Base-by-base conservation (phyloP, 2,113 vertebrate genomes). In the Sciurus niger region DNA sequence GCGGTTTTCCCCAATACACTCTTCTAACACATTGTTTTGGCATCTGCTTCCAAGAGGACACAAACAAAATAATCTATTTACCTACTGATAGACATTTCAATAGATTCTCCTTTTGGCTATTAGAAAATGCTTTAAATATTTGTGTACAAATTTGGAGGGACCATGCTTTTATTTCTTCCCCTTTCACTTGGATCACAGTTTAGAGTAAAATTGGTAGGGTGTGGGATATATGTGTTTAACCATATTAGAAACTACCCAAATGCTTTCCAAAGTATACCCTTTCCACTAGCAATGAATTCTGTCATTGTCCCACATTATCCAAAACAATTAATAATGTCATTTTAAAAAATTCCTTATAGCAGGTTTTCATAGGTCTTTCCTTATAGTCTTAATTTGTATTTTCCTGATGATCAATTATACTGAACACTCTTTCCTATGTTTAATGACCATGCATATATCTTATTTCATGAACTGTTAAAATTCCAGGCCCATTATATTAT, bases 301-400 rank as follows among this genome's bases (percentile, higher is more conserved):
- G 8, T 67, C 12, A 74, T 53, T 89, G 7, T 92, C n/a, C 5
- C 8, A 25, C 18, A 37, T 24, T 28, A 40, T 14, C 20, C 68
- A 14, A 46, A 63, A 40, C 28, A 51, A 6, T 83, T 70, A 34
- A 40, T 53, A 72, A 4, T 60, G 8, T 60, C 46, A 74, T 76
- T 83, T 51, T 2, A 1, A 34, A 43, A 80, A 79, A 43, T 13
- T 16, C 2, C 22, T 63, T 65, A 46, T 34, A 37, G 9, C 76
- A 13, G 32, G 8, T 76, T 25, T 83, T 34, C 11, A 48, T 25
- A 76, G 37, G 32, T 25, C 70, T 76, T 18, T 76, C 68, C 14
- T n/a, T 68, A 18, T 89, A 58, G 48, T 83, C 48, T 60, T 89
- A 76, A 92, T 73, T 48, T 84, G 34, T 17, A 83, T 89, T 77